Conservation (phyloP, 2,797 vertebrate species). For the Taeniopygia guttata region DNA sequence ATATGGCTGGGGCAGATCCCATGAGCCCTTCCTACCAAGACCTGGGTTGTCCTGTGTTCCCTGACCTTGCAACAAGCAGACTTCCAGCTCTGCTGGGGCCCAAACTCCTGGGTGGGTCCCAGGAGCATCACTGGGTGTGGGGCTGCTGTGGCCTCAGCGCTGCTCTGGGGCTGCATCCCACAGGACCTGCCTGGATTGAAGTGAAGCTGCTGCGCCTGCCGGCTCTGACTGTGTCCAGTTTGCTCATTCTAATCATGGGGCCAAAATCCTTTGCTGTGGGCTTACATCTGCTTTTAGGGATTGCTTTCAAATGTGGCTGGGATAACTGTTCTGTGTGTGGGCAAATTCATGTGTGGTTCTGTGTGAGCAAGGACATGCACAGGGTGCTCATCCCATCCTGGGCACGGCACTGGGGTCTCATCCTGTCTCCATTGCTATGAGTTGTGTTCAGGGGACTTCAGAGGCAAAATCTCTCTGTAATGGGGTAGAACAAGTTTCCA, state of each 20-base stretch:
- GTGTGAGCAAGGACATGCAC: fast-evolving
- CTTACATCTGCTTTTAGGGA: not conserved
- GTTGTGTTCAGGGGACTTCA: not conserved
- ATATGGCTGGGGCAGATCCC: not conserved
- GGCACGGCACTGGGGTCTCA: fast-evolving
- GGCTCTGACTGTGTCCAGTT: not conserved
- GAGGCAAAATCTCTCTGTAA: not conserved
- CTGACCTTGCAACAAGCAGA: not conserved
- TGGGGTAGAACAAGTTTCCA: not conserved
- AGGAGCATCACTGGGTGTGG: fast-evolving
- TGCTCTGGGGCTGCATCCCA: not conserved
- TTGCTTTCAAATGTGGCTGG: not conserved
- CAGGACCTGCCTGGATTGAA: too few species aligned
- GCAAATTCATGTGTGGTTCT: fast-evolving
- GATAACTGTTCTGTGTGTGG: not conserved
- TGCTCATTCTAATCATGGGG: not conserved
- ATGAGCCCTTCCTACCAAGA: not conserved
- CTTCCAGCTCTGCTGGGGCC: not conserved
- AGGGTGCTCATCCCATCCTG: not conserved
- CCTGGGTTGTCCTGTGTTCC: not conserved
- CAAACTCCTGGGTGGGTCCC: too few species aligned
- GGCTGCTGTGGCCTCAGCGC: fast-evolving
- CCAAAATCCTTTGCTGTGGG: not conserved
- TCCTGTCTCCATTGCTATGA: fast-evolving
- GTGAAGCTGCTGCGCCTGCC: not conserved